phyloP scores from a whole-genome alignment of 2,888 invertebrate genomes.

The Bhutanitis thaidina region DNA sequence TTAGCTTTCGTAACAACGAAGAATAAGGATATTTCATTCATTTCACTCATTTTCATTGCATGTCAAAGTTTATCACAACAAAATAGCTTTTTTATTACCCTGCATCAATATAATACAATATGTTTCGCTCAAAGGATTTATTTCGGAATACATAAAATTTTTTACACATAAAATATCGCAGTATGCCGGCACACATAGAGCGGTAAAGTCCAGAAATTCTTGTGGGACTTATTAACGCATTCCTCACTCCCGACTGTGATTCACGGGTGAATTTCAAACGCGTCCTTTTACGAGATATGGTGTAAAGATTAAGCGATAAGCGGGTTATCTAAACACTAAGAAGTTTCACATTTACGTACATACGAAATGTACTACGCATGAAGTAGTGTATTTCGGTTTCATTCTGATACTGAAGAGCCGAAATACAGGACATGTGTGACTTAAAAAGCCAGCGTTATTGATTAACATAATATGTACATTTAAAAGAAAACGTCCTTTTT shows the following conservation, averaged over 20 bases:
- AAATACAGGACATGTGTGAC: no score
- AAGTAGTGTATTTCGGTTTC: no score
- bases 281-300: constrained; percentile 41
- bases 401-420: no score
- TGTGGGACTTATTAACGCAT: constrained; percentile 68
- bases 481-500: no score
- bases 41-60: no score
- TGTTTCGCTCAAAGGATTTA: neutral
- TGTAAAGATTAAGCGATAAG: constrained; percentile 24
- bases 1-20: no score
- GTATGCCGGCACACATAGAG: constrained; percentile 1
- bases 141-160: neutral
- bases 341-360: no score
- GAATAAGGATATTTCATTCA: no score
- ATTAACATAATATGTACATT: no score
- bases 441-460: no score
- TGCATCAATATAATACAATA: neutral
- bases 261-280: constrained; percentile 65
- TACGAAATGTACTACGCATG: no score
- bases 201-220: constrained; percentile 24
- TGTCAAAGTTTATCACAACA: neutral
- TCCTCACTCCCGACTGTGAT: constrained; percentile 58
- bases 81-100: neutral
- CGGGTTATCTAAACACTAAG: no score
- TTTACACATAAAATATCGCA: constrained; percentile 16